These are phyloP conservation scores for Synanthedon formicaeformis DNA, from an alignment of 2,888 invertebrate genomes.

Conservation along the genomic window DNA sequence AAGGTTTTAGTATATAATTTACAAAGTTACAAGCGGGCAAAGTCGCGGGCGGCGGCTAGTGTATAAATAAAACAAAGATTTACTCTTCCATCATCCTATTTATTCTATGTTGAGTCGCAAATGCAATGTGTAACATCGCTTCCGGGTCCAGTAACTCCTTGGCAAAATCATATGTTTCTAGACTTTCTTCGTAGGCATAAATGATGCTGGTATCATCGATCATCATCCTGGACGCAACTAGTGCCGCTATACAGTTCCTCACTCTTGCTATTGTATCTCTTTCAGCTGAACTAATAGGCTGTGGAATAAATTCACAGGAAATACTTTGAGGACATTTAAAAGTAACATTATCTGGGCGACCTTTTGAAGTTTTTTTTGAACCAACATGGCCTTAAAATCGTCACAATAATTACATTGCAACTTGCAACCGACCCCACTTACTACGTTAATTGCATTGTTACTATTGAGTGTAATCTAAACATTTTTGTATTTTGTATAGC, in stretches of 20 bases:
- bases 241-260: slow-evolving; percentile 88
- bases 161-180: slow-evolving; percentile 77
- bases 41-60: too few relatives aligned
- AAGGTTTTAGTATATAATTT: too few relatives aligned
- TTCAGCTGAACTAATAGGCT: slow-evolving; percentile 78
- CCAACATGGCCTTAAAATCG: too few relatives aligned
- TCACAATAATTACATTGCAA: too few relatives aligned
- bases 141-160: slow-evolving; percentile 86
- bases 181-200: slow-evolving; percentile 91
- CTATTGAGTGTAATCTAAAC: too few relatives aligned
- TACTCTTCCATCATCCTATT: slow-evolving; percentile 48
- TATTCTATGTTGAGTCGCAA: slow-evolving; percentile 81
- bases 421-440: too few relatives aligned
- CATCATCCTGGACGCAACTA: slow-evolving; percentile 89
- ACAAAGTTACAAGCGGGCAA: too few relatives aligned
- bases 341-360: too few relatives aligned
- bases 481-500: too few relatives aligned
- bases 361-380: too few relatives aligned
- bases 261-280: slow-evolving; percentile 90
- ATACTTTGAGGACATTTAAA: too few relatives aligned
- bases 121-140: slow-evolving; percentile 85
- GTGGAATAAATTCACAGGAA: slow-evolving; percentile 10
- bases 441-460: too few relatives aligned
- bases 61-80: slow-evolving; percentile 12
- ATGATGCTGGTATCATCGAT: slow-evolving; percentile 92